Evolutionary conservation across 2,888 invertebrate genomes (phyloP).

Genomic region (Tridacna gigas): DNA sequence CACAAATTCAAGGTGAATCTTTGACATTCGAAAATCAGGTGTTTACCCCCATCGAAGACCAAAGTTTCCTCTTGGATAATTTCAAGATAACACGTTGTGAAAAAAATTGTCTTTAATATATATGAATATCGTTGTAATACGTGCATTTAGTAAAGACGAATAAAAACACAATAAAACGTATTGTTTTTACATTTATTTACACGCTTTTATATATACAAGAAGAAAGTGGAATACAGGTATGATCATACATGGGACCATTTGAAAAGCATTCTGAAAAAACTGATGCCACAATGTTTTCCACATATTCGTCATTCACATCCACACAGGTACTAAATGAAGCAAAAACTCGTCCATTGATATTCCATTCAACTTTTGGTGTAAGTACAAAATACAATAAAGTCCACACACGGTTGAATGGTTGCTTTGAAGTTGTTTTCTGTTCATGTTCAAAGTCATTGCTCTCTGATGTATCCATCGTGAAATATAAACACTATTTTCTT

Average conservation of each 20-base stretch:
- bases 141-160: too few species aligned
- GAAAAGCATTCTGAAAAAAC: conserved; percentile 21
- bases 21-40: background rate
- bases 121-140: too few species aligned
- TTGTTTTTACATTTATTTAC: background rate
- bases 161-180: too few species aligned
- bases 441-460: conserved; percentile 8
- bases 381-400: conserved; percentile 38
- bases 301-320: conserved; percentile 28
- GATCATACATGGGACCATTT: conserved; percentile 27
- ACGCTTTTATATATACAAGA: background rate
- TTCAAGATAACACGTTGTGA: background rate
- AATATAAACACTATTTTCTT: conserved; percentile 25
- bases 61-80: background rate
- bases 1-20: conserved; percentile 3
- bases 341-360: conserved; percentile 23
- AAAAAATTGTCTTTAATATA: background rate
- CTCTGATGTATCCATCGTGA: conserved; percentile 14
- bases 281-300: background rate
- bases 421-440: conserved; percentile 31
- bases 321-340: conserved; percentile 10
- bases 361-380: conserved; percentile 30
- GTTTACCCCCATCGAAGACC: conserved; percentile 6
- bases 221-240: conserved; percentile 10
- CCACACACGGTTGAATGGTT: conserved; percentile 30